Base-by-base conservation (phyloP, 2,797 vertebrate species). In the Leptatherina wallacei region DNA sequence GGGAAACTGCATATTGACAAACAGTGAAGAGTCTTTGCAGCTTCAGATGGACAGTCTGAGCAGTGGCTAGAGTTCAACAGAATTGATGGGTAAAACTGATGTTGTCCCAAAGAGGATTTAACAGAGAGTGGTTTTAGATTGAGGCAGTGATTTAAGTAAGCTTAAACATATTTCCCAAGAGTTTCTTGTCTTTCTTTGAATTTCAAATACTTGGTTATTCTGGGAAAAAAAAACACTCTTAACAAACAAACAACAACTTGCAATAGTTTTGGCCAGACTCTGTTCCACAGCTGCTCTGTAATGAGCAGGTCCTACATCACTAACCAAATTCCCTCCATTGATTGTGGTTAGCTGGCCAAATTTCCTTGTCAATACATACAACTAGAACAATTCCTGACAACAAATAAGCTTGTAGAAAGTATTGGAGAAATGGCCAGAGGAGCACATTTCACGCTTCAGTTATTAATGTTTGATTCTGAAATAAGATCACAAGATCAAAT, bases 311-410 rank as follows among this genome's bases (percentile, higher is more conserved):
- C 63, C 47, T 60, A 70, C 68, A 58, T 64, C 7, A 5, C 61
- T 58, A 66, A 65, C 67, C 59, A 78, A 47, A 83, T 79, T 55
- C 65, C 36, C 40, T 70, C 51, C 35, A 76, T 76, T 52, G 81
- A 80, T 83, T 73, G 70, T 80, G 72, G 73, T 83, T 76, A 55
- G 40, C 64, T 66, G 69, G 65, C 75, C 61, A 51, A 63, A 75
- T 78, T 59, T 80, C 18, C 61, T 69, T 57, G 65, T 86, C 73
- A 22, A 40, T 78, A 44, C 62, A 71, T 24, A 66, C 71, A 62
- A 27, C 63, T 69, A 12, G 44, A 83, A 74, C 51, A 52, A 49
- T 74, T 71, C 71, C 38, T 33, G 74, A 69, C 54, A 65, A 71
- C 68, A 75, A 82, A 82, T 27, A 10, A 72, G 35, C 38, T 65